Base-by-base conservation (phyloP, 2,113 vertebrate genomes). In the Labrus mixtus region DNA sequence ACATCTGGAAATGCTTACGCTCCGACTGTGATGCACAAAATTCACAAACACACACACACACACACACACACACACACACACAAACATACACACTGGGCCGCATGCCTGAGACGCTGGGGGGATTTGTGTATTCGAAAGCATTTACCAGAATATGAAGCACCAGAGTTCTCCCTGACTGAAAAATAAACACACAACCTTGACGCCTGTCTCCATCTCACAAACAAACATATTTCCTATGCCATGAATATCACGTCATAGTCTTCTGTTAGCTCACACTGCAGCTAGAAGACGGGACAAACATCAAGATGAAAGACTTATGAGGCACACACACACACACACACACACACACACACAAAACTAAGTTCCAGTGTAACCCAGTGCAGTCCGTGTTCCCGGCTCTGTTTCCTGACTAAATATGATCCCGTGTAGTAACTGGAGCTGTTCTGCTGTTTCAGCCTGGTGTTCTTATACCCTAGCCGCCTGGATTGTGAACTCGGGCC, bases 1-100 rank as follows among this genome's bases (percentile, higher is more conserved):
- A 73, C 91, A 91, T 92, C 87, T 93, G 91, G 87, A 89, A 90
- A 75, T 20, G 37, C 54, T 90, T 88, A 78, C 0, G 12, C 70
- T 70, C 77, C n/a, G 41, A 82, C 68, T 70, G 50, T 59, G 55
- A 78, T 65, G 29, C 73, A 74, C 69, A 63, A 56, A 76, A 73
- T 46, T 36, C 61, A 58, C 79, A 78, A 23, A 62, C 41, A 68
- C 69, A 85, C 72, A 83, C 57, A 84, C 25, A 76, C 29, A 80
- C 61, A 81, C 37, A 60, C 58, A 69, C 41, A 50, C 45, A 54
- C 51, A 72, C n/a, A 65, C 59, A 76, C 45, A 79, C 64, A 81
- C 36, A 59, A 58, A 69, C 41, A 48, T 36, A 54, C 51, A 72
- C n/a, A 65, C 33, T 60, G 12, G 4, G 59, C 71, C 53, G 46